Evolutionary conservation across 2,888 invertebrate species (phyloP).

Genomic region (Colletes collaris): DNA sequence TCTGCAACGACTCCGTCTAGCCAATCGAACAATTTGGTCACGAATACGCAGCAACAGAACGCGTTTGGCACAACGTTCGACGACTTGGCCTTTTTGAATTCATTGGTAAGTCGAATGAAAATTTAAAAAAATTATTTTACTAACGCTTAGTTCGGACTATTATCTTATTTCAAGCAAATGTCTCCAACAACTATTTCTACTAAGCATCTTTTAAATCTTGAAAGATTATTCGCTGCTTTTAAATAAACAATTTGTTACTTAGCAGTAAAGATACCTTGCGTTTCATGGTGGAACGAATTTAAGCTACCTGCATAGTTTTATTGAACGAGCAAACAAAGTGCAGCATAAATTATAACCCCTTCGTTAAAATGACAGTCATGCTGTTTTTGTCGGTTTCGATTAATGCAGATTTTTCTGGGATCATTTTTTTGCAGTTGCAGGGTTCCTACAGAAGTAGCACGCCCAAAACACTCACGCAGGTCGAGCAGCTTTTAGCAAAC

Average conservation of each 20-base stretch:
- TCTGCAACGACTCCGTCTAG: neutral
- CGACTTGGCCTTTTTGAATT: constrained; percentile 86
- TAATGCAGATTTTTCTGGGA: neutral
- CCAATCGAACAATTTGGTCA: constrained; percentile 30
- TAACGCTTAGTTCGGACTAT: too few species aligned
- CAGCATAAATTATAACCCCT: neutral
- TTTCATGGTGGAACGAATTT: neutral
- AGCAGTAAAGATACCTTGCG: too few species aligned
- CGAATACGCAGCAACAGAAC: constrained; percentile 69
- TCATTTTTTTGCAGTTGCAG: constrained; percentile 71
- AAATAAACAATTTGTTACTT: too few species aligned
- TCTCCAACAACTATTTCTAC: too few species aligned
- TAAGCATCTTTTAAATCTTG: too few species aligned
- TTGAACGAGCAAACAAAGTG: neutral
- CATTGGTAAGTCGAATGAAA: constrained; percentile 83
- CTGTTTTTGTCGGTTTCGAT: neutral
- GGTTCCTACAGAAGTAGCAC: constrained; percentile 66
- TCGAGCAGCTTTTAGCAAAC: constrained; percentile 79
- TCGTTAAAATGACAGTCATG: too few species aligned
- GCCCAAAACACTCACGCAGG: constrained; percentile 78
- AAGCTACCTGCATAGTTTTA: too few species aligned
- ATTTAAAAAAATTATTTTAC: too few species aligned
- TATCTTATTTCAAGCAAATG: too few species aligned
- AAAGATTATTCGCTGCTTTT: too few species aligned
- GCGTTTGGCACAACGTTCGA: constrained; percentile 82